Evolutionary conservation across 2,888 invertebrate species (phyloP).

Genomic region (Bugulina stolonifera): DNA sequence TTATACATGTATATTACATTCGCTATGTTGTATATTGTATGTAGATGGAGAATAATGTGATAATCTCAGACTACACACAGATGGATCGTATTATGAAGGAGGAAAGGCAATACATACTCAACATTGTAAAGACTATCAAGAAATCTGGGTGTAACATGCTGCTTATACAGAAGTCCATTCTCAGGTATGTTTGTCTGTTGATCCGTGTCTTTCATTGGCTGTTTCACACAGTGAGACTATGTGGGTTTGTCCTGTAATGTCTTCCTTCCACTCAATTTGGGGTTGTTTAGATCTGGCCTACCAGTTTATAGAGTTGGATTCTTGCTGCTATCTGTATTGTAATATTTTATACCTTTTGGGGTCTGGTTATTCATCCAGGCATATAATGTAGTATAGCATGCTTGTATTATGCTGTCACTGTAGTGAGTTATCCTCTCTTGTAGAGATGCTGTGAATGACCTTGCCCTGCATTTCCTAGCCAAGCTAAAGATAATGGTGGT

Average conservation of each 20-base stretch:
- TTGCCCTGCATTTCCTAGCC: constrained; percentile 94
- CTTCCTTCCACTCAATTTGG: no score
- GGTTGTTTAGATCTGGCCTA: no score
- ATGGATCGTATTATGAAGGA: constrained; percentile 98
- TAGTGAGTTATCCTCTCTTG: neutral
- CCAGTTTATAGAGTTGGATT: no score
- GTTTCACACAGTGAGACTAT: neutral
- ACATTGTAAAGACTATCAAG: constrained; percentile 97
- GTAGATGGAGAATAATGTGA: constrained; percentile 56
- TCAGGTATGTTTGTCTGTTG: constrained; percentile 58
- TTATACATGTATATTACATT: no score
- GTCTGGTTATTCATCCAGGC: no score
- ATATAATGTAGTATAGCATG: no score
- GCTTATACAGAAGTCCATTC: constrained; percentile 76
- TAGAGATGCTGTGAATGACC: constrained; percentile 91
- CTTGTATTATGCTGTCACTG: no score
- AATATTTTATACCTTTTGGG: no score
- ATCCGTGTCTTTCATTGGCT: constrained; percentile 11
- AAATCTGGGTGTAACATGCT: constrained; percentile 96
- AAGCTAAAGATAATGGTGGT: constrained; percentile 98
- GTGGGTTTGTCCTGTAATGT: no score
- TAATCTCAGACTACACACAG: constrained; percentile 97
- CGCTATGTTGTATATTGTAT: no score
- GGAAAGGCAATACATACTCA: constrained; percentile 92
- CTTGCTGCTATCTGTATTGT: no score